phyloP scores from a whole-genome alignment of 1,140 invertebrate species.

The Pogonus chalceus region DNA sequence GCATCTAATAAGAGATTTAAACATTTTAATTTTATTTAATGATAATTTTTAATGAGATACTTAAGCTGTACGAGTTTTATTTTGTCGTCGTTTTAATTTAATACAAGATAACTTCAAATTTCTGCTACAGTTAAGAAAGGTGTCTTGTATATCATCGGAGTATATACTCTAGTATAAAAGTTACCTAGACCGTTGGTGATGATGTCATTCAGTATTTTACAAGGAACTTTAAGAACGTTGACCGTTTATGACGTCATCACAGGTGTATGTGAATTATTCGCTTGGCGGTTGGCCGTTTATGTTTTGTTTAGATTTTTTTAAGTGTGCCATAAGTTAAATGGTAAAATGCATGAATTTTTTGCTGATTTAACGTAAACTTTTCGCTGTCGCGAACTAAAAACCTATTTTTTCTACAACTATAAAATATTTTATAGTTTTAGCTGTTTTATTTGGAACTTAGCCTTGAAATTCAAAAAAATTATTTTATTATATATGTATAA shows the following conservation, averaged over 20 bases:
- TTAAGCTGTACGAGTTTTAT: too few species aligned
- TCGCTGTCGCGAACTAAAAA: not conserved
- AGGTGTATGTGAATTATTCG: conserved; percentile 5
- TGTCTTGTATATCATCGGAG: not conserved
- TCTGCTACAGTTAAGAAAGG: too few species aligned
- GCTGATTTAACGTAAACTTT: not conserved
- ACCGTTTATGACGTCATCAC: conserved; percentile 2
- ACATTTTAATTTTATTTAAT: too few species aligned
- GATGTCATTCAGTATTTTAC: not conserved
- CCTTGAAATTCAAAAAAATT: too few species aligned
- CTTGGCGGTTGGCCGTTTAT: too few species aligned
- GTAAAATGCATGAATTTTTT: not conserved
- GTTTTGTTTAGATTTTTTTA: not conserved
- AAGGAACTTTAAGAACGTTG: not conserved
- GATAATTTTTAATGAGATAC: too few species aligned
- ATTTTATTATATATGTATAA: too few species aligned
- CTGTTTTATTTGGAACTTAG: too few species aligned
- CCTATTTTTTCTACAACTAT: too few species aligned
- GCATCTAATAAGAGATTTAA: too few species aligned
- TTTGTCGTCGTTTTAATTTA: too few species aligned
- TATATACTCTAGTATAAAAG: not conserved
- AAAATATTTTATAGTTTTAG: too few species aligned
- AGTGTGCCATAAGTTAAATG: not conserved
- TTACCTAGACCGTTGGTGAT: not conserved
- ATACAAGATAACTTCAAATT: not conserved